Percentiles rank a stretch among this genome's conserved stretches.
Conservation (phyloP, 2,888 invertebrate species). For the Netelia inedita region DNA sequence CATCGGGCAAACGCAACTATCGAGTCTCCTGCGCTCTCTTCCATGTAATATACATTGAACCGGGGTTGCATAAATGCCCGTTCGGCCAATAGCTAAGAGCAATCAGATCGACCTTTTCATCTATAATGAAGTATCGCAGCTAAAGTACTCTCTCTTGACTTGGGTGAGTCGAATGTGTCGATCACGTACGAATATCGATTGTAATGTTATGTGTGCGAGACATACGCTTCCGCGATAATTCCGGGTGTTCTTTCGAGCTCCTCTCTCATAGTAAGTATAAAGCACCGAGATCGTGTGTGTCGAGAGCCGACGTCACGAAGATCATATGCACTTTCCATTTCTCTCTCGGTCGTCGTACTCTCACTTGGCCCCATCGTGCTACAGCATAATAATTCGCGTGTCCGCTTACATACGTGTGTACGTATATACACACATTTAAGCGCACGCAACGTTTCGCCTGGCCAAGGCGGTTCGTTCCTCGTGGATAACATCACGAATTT, state of each 20-base stretch:
- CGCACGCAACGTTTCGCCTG: slow-evolving; percentile 30
- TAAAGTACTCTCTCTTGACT: slow-evolving; percentile 41
- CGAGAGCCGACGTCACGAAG: slow-evolving; percentile 54
- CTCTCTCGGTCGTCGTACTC: slow-evolving; percentile 66
- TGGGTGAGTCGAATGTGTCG: slow-evolving; percentile 52
- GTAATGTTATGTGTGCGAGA: slow-evolving; percentile 44
- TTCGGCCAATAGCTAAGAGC: slow-evolving; percentile 33
- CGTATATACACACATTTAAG: slow-evolving; percentile 8
- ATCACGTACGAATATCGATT: slow-evolving; percentile 63
- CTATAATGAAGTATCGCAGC: slow-evolving; percentile 60
- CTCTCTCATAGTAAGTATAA: slow-evolving; percentile 16
- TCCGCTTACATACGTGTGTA: slow-evolving; percentile 29
- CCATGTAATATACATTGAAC: slow-evolving; percentile 12
- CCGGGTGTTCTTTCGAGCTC: slow-evolving; percentile 56
- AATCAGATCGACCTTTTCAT: slow-evolving; percentile 66
- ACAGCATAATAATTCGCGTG: slow-evolving; percentile 50
- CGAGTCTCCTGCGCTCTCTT: too few relatives aligned
- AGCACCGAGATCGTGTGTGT: slow-evolving; percentile 33
- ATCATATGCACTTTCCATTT: slow-evolving; percentile 67
- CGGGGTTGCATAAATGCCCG: slow-evolving; percentile 59
- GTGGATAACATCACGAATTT: slow-evolving; percentile 61
- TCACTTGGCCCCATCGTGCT: slow-evolving; percentile 50
- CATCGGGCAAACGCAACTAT: too few relatives aligned
- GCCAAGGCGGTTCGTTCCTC: slow-evolving; percentile 38
- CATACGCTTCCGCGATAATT: slow-evolving; percentile 66